These are phyloP conservation scores for Parelbella ahira DNA, from an alignment of 2,888 invertebrate genomes.

Conservation along the genomic window DNA sequence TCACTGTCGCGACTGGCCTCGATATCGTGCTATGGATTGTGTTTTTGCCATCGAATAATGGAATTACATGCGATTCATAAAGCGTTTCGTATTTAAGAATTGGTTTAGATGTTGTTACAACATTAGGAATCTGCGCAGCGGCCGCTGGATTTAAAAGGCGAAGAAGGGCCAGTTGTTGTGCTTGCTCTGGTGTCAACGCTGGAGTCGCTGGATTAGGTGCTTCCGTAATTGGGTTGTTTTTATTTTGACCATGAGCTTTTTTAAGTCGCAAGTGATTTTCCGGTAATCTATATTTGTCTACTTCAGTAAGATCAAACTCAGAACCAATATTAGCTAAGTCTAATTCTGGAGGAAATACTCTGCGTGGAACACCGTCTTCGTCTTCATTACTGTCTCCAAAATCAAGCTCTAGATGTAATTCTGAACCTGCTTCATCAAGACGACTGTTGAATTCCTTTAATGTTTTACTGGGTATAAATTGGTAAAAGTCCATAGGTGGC, in stretches of 20 bases:
- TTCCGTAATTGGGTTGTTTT: slow-evolving; percentile 74
- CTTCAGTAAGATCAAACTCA: slow-evolving; percentile 85
- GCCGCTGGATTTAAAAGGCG: slow-evolving; percentile 85
- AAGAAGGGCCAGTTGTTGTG: slow-evolving; percentile 87
- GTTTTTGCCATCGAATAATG: slow-evolving; percentile 86
- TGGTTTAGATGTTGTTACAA: slow-evolving; percentile 89
- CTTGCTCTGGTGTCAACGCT: slow-evolving; percentile 84
- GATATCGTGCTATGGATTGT: slow-evolving; percentile 90
- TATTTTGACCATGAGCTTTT: slow-evolving; percentile 71
- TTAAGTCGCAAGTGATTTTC: slow-evolving; percentile 77
- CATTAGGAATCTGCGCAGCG: slow-evolving; percentile 83
- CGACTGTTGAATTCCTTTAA: slow-evolving; percentile 93
- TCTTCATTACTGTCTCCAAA: slow-evolving; percentile 90
- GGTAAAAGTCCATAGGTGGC: slow-evolving; percentile 92
- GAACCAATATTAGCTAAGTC: slow-evolving; percentile 87
- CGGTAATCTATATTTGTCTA: slow-evolving; percentile 82
- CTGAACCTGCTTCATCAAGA: slow-evolving; percentile 93
- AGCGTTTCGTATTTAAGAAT: slow-evolving; percentile 87
- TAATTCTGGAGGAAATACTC: slow-evolving; percentile 83
- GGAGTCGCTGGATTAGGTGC: slow-evolving; percentile 69
- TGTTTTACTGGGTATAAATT: slow-evolving; percentile 91
- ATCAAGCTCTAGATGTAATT: slow-evolving; percentile 91
- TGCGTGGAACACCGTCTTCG: slow-evolving; percentile 67
- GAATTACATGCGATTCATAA: slow-evolving; percentile 91
- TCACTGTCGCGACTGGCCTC: slow-evolving; percentile 87